phyloP scores from a whole-genome alignment of 2,888 invertebrate species.

The Pseudococcus viburni region DNA sequence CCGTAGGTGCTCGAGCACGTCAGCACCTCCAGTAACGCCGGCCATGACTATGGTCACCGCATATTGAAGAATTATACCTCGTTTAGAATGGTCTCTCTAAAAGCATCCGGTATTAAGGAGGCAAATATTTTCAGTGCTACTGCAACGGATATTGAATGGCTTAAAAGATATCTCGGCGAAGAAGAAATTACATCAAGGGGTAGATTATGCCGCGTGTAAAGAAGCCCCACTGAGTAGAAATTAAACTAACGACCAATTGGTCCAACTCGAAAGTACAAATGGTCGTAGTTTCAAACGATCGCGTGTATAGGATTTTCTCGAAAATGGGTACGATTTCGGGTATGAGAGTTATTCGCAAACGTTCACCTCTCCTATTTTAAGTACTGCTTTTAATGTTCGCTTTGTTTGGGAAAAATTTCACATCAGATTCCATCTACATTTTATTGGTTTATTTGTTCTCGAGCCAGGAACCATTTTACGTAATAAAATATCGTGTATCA shows the following conservation, averaged over 20 bases:
- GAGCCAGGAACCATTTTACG: neutral
- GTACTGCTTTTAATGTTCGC: neutral
- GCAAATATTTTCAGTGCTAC: neutral
- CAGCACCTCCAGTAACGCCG: too few relatives aligned
- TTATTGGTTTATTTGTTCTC: neutral
- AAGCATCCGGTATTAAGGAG: neutral
- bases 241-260: slow-evolving; percentile 57
- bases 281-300: slow-evolving; percentile 25
- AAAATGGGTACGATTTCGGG: neutral
- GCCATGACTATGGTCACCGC: neutral
- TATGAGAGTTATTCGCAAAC: neutral
- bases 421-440: neutral
- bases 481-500: slow-evolving; percentile 14
- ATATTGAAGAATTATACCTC: neutral
- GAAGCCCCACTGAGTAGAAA: neutral
- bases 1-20: too few relatives aligned
- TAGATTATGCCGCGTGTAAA: neutral
- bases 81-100: neutral
- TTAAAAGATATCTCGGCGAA: neutral
- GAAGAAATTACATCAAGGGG: slow-evolving; percentile 19
- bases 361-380: neutral
- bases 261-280: neutral
- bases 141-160: neutral
- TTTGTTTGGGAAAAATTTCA: neutral
- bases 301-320: slow-evolving; percentile 23